Percentiles rank a stretch among this genome's conserved stretches.
phyloP scores from a whole-genome alignment of 2,797 vertebrate species.

The Sebastes flavidus region DNA sequence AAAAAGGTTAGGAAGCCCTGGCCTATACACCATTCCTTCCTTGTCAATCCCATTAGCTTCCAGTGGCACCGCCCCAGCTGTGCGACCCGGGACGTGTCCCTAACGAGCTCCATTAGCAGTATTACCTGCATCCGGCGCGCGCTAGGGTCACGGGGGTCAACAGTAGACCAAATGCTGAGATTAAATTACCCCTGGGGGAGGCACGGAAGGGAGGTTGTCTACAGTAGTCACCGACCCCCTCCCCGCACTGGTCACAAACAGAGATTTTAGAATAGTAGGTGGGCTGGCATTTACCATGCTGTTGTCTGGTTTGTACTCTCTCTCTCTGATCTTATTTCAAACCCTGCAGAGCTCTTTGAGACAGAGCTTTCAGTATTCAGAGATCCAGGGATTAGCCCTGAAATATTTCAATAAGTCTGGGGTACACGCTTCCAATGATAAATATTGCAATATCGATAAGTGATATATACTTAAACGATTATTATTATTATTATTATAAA shows the following conservation, averaged over 20 bases:
- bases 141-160: conserved; percentile 74
- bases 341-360: conserved; percentile 11
- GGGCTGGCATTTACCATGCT: conserved; percentile 29
- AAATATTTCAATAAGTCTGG: background rate
- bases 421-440: background rate
- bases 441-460: background rate
- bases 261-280: conserved; percentile 40
- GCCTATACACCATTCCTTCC: conserved; percentile 25
- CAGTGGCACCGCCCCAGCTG: conserved; percentile 67
- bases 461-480: no score
- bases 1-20: conserved; percentile 27
- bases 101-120: conserved; percentile 82
- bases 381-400: background rate
- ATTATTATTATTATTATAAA: background rate
- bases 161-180: conserved; percentile 71
- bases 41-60: conserved; percentile 75
- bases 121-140: conserved; percentile 79
- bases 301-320: conserved; percentile 9
- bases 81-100: conserved; percentile 62
- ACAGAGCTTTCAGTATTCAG: background rate
- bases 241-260: conserved; percentile 3
- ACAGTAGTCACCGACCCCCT: conserved; percentile 19
- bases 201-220: conserved; percentile 20
- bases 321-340: conserved; percentile 43
- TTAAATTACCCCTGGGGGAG: conserved; percentile 80